phyloP scores from a whole-genome alignment of 1,140 invertebrate species.

The Pseudomyrmex concolor region DNA sequence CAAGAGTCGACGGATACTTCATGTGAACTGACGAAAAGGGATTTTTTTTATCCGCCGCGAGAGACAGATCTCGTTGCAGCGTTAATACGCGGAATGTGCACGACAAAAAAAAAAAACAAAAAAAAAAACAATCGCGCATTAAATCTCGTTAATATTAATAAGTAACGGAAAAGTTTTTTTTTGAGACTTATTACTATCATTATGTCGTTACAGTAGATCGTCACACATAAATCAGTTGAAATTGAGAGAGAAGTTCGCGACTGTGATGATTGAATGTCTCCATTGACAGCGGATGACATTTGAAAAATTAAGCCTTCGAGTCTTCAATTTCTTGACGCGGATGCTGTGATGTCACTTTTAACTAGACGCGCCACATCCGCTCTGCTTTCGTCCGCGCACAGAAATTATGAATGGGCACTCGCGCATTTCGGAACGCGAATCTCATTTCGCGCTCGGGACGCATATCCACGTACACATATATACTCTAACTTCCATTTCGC shows the following conservation, averaged over 20 bases:
- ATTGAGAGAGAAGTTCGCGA: neutral
- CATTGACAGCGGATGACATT: neutral
- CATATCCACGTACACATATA: neutral
- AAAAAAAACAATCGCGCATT: neutral
- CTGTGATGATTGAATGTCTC: neutral
- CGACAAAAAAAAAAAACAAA: neutral
- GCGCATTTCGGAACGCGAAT: conserved; percentile 43
- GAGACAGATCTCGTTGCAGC: neutral
- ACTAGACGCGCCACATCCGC: conserved; percentile 13
- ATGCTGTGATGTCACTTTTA: conserved; percentile 27
- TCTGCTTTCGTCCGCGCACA: conserved; percentile 5
- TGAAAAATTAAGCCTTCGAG: conserved; percentile 11
- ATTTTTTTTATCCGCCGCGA: neutral
- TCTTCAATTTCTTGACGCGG: conserved; percentile 23
- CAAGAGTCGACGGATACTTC: conserved; percentile 26
- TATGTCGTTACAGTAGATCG: neutral
- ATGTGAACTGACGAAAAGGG: neutral
- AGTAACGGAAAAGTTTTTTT: too few relatives aligned
- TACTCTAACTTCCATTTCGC: neutral
- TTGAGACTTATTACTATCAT: neutral
- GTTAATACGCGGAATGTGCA: neutral
- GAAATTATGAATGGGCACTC: conserved; percentile 47
- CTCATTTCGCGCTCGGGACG: conserved; percentile 23
- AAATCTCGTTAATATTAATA: neutral
- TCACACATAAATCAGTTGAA: too few relatives aligned